A percentile compares a stretch with the other conserved stretches of the same genome.
These are phyloP conservation scores for Platypus cylindrus DNA, from an alignment of 2,888 invertebrate species.

Conservation along the genomic window DNA sequence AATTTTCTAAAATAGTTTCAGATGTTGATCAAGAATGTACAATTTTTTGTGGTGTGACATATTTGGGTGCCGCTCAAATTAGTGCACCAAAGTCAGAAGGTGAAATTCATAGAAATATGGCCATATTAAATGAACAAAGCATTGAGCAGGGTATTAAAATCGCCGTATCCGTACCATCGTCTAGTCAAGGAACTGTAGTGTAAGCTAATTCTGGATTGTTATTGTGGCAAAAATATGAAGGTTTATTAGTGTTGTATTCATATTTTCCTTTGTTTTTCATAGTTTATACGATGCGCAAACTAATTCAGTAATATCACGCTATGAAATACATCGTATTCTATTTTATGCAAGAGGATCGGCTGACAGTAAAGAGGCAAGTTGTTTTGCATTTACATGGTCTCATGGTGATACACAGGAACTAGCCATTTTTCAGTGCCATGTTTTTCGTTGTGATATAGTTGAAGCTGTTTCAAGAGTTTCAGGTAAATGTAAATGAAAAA, in stretches of 20 bases:
- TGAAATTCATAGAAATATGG: constrained; percentile 89
- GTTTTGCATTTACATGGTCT: constrained; percentile 97
- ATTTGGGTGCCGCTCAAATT: constrained; percentile 83
- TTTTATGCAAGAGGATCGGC: constrained; percentile 88
- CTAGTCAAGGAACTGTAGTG: constrained; percentile 88
- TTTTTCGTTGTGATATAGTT: constrained; percentile 88
- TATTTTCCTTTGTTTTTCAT: constrained; percentile 19
- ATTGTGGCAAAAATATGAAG: background rate
- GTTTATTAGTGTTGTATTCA: background rate
- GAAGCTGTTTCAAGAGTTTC: constrained; percentile 78
- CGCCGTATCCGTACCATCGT: constrained; percentile 83
- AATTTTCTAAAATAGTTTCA: constrained; percentile 41
- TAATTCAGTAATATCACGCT: constrained; percentile 74
- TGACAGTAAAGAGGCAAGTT: constrained; percentile 74
- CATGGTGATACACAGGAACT: constrained; percentile 82
- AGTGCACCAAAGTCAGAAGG: constrained; percentile 84
- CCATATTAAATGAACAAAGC: constrained; percentile 71
- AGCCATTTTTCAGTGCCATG: constrained; percentile 92
- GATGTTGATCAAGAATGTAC: constrained; percentile 82
- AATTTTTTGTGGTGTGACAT: constrained; percentile 85
- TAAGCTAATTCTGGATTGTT: constrained; percentile 39
- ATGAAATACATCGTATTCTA: constrained; percentile 83
- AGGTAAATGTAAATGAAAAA: no score
- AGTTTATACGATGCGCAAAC: constrained; percentile 74
- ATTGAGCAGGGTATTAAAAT: constrained; percentile 69